Evolutionary conservation across 2,888 invertebrate species (phyloP), one percentile per base, ranked within the genome.

Genomic region (Meandrusa payeni): DNA sequence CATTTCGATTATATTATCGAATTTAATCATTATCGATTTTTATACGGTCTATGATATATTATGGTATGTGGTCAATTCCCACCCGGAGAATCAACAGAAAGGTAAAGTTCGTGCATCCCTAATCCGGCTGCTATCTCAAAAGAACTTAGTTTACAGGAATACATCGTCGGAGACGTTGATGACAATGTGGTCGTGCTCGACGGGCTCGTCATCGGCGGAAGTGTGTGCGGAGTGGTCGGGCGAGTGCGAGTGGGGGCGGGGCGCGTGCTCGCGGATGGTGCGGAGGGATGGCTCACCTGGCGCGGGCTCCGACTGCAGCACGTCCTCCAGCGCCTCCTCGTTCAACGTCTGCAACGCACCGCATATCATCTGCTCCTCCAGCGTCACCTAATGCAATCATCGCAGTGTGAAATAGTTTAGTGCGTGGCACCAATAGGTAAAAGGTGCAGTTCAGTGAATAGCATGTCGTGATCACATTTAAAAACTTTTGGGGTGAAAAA

Each of bases 301-400:
- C 57, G 89, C 76, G 50, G 90, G 81, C 69, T 91, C 91, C 63
- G 90, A 94, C 69, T 95, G 94, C 55, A 95, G 80, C 27, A 96
- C 95, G 82, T 97, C 97, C 85, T 97, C 97, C 74, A 94, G 92
- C 3, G 97, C 97, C 81, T 97, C 97, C 86, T 97, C 97, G 80
- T 96, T 97, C 19, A 97, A 88, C 0, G 96, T 96, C 81, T 97
- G 96, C 46, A 97, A 86, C 1, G 97, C 96, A 48, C 97, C 97
- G 78, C 96, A 96, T 55, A 97, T 97, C 95, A 96, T 96, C 81
- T 97, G 96, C 72, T 97, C 97, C 79, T 97, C 97, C 57, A 97
- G 89, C 0, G 97, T 97, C 43, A 97, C 96, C 97, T 97, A 76
- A 5, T 2, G 9, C 2, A 5, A 26, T 15, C 15, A 15, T 3